Evolutionary conservation across 2,797 vertebrate species (phyloP), one percentile per base, ranked within the genome.

Genomic region (Taenioides sp.): DNA sequence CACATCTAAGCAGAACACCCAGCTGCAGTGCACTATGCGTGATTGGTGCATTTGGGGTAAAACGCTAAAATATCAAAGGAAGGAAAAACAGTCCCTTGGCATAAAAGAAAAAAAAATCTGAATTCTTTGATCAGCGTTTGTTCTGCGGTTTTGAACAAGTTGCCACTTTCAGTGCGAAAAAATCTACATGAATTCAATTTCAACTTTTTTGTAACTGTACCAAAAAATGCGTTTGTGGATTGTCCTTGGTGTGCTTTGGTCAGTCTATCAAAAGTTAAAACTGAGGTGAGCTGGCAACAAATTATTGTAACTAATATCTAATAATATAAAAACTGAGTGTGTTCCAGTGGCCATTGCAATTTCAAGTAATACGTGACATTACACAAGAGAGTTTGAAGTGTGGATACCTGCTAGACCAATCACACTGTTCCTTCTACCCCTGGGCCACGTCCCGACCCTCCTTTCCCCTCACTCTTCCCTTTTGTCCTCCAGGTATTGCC

Each of bases 1-100:
- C 47, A 47, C 31, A 17, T 47, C 23, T 16, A 65, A 49, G 31
- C 37, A 47, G 14, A 64, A 40, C 7, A 5, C 22, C 4, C 5
- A 65, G 63, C 23, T 11, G 61, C 23, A 49, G 63, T 65, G 63
- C 63, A 65, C 22, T 50, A 22, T 65, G 63, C 16, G 43, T 50
- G 40, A 65, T 65, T 49, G 40, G 63, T 49, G 63, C 63, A 47
- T 65, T 65, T 65, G 22, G 63, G 63, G 63, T 65, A 18, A 64
- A 65, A 49, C 7, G 14, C 14, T 6, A 65, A 65, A 65, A 65
- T 65, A 49, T 65, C 63, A 65, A 65, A 65, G 40, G 7, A 22
- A 49, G 11, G 40, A 64, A 23, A 43, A 25, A 65, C 37, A 40
- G 20, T 40, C 31, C 59, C 20, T 61, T 61, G 59, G 28, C 59